A percentile compares a stretch with the other conserved stretches of the same genome.
Conservation (phyloP, 2,113 vertebrate genomes). For the Motacilla tschutschensis region DNA sequence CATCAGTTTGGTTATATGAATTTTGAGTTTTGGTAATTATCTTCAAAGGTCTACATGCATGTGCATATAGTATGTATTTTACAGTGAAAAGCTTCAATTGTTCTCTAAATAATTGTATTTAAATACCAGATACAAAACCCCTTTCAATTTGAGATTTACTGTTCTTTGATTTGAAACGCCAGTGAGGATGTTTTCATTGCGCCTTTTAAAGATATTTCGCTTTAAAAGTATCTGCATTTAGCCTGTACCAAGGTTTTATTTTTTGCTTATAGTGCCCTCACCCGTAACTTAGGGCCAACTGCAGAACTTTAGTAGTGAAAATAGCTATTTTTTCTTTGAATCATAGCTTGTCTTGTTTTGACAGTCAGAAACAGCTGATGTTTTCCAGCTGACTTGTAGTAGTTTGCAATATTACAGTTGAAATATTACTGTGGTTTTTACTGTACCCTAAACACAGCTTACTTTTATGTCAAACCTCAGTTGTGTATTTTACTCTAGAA, state of each 20-base stretch:
- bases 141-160: neutral
- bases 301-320: constrained; percentile 8
- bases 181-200: neutral
- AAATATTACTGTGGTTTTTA: neutral
- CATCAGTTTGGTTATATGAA: neutral
- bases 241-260: neutral
- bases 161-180: neutral
- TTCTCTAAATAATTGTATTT: neutral
- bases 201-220: neutral
- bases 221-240: neutral
- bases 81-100: neutral
- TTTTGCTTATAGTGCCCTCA: constrained; percentile 61
- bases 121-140: neutral
- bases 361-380: neutral
- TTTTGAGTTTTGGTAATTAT: neutral
- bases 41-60: neutral
- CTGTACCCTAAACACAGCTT: neutral
- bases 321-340: neutral
- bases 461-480: neutral
- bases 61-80: neutral
- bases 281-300: constrained; percentile 49
- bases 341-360: neutral
- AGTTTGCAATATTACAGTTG: neutral
- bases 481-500: neutral
- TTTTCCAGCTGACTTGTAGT: neutral